Base-by-base conservation (phyloP, 37 sponge, comb jelly and placozoan species). In the Cladorhizidae sp. region DNA sequence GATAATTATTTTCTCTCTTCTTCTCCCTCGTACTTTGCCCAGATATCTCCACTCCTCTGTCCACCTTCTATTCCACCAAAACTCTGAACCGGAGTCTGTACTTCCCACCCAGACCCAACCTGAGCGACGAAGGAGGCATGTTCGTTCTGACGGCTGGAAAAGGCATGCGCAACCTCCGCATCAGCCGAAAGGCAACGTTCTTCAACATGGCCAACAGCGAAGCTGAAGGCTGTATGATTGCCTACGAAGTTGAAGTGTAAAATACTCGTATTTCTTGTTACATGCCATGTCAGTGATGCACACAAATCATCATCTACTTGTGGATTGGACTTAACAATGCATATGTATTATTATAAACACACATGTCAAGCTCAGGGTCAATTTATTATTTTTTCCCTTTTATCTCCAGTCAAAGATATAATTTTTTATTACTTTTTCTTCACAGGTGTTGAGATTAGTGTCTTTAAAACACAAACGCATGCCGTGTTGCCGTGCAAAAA, bases 131-230 rank as follows among this genome's bases (percentile, higher is more conserved):
- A 63, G 80, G 80, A 38, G 80, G 80, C n/a, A 37, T 79, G 68
- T 90, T 80, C 80, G 86, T 90, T 1, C 56, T 90, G 40, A 90
- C 82, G 41, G 81, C 81, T 25, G 90, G 85, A 3, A 39, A 71
- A 35, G 90, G 90, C n/a, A 54, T 90, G 36, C 23, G 52, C 40
- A 76, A 85, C 52, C 59, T 90, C 5, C 59, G 80, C 20, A 31
- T 41, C 12, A 79, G 86, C 22, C 40, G 20, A 32, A 72, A 51
- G 23, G 31, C 31, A 22, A 28, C 63, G 29, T 28, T 23, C 57
- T 21, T 31, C 65, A 33, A 59, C 33, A 32, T 45, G n/a, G 21
- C 18, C 63, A 56, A 59, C 26, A 40, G n/a, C 11, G 50, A 33
- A 6, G 28, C 40, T 64, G 64, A 81, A 26, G 83, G 73, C 33